phyloP scores from a whole-genome alignment of 2,888 invertebrate genomes.

The Campoletis raptor region DNA sequence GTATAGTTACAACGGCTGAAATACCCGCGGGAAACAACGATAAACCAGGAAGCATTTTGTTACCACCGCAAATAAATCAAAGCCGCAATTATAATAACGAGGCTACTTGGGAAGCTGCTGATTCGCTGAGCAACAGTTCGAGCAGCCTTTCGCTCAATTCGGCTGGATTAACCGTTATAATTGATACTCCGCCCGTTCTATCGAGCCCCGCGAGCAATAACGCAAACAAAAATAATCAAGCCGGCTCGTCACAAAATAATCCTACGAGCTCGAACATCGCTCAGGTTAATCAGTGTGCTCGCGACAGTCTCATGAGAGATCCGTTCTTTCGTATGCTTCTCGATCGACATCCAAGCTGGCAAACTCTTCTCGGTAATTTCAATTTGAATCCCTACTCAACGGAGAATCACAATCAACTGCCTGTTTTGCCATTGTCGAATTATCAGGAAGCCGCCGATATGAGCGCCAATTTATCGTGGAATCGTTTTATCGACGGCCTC shows the following conservation, averaged over 20 bases:
- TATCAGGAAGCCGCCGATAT: slow-evolving; percentile 87
- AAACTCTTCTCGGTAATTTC: slow-evolving; percentile 78
- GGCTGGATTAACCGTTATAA: slow-evolving; percentile 83
- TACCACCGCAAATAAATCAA: slow-evolving; percentile 79
- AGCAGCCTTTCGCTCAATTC: slow-evolving; percentile 86
- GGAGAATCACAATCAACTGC: slow-evolving; percentile 75
- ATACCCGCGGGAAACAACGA: slow-evolving; percentile 78
- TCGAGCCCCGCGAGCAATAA: slow-evolving; percentile 77
- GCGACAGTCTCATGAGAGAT: slow-evolving; percentile 82
- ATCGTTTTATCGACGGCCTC: slow-evolving; percentile 87
- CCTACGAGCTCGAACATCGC: slow-evolving; percentile 81
- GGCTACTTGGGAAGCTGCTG: slow-evolving; percentile 82
- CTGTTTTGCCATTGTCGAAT: slow-evolving; percentile 85
- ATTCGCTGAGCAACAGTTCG: slow-evolving; percentile 85
- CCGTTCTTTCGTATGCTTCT: slow-evolving; percentile 78
- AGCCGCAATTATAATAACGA: slow-evolving; percentile 66
- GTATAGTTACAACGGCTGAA: slow-evolving; percentile 85
- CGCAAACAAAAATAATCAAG: neutral
- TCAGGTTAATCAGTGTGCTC: slow-evolving; percentile 85
- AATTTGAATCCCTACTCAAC: slow-evolving; percentile 74
- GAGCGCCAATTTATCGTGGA: slow-evolving; percentile 86
- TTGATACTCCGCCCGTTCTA: slow-evolving; percentile 82
- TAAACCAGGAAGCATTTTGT: slow-evolving; percentile 80
- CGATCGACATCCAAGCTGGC: slow-evolving; percentile 81
- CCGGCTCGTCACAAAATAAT: slow-evolving; percentile 70